Evolutionary conservation across 2,113 vertebrate species (phyloP).

Genomic region (Gila orcuttii): DNA sequence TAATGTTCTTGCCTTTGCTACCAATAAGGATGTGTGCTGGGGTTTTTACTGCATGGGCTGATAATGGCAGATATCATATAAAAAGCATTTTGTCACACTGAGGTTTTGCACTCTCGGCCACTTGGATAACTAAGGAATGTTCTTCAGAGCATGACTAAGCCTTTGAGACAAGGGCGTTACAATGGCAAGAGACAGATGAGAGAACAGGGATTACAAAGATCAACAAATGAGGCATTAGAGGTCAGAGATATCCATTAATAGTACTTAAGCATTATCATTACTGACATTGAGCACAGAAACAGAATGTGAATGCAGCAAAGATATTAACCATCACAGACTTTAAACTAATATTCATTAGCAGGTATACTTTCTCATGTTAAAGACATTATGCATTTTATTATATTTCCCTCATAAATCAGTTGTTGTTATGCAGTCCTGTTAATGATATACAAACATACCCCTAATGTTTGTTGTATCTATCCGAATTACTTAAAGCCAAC

Average conservation of each 20-base stretch:
- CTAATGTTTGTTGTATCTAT: not conserved
- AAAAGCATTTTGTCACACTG: conserved; percentile 25
- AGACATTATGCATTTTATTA: not conserved
- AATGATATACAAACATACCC: not conserved
- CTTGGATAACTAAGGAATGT: conserved; percentile 30
- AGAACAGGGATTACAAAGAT: conserved; percentile 18
- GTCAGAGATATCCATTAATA: conserved; percentile 31
- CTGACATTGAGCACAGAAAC: not conserved
- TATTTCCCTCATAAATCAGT: not conserved
- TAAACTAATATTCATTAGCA: not conserved
- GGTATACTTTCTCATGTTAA: not conserved
- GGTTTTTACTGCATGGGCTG: not conserved
- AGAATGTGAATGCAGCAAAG: not conserved
- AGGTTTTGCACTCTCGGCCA: not conserved
- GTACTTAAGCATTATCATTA: conserved; percentile 11
- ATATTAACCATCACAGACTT: not conserved
- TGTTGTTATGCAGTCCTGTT: not conserved
- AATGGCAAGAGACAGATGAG: conserved; percentile 26
- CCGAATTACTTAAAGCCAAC: not conserved
- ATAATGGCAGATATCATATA: not conserved
- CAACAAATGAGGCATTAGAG: conserved; percentile 22
- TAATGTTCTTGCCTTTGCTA: not conserved
- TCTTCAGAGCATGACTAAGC: conserved; percentile 11
- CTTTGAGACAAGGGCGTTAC: not conserved
- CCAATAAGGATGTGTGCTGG: not conserved